Conservation (phyloP, 2,113 vertebrate genomes). For the Platichthys stellatus region DNA sequence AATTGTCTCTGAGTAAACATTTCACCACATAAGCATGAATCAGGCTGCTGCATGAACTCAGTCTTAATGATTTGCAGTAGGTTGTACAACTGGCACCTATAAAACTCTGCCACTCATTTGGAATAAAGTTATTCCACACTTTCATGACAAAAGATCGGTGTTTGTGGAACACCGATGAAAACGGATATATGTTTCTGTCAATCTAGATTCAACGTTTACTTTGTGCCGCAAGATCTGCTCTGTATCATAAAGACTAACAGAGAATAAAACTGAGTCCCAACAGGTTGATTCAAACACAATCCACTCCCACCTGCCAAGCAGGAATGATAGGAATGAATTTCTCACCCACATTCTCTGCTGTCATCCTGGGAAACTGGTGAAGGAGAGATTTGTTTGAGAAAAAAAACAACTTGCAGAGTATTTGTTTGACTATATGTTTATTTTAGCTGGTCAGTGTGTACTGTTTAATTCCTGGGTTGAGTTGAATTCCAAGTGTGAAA, state of each 20-base stretch:
- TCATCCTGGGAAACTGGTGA: constrained; percentile 18
- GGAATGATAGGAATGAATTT: constrained; percentile 50
- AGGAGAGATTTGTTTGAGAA: neutral
- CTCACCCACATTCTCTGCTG: constrained; percentile 26
- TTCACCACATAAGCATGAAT: constrained; percentile 44
- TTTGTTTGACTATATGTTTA: neutral
- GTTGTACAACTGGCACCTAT: constrained; percentile 26
- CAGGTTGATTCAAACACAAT: constrained; percentile 45
- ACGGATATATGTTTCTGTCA: neutral
- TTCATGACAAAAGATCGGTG: neutral
- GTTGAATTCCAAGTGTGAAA: neutral
- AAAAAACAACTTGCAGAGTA: neutral
- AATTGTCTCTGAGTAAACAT: constrained; percentile 54
- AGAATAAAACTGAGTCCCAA: constrained; percentile 27
- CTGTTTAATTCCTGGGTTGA: neutral
- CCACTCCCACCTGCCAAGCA: constrained; percentile 39
- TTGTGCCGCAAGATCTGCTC: constrained; percentile 8
- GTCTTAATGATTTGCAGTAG: constrained; percentile 44
- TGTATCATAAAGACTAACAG: constrained; percentile 1
- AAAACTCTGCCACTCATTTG: neutral
- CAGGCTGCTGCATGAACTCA: constrained; percentile 26
- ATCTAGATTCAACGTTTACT: neutral
- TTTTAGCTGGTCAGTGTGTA: neutral
- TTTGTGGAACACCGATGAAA: neutral
- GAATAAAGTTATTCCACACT: constrained; percentile 7